Evolutionary conservation across 1,140 invertebrate genomes (phyloP), one percentile per base, ranked within the genome.

Genomic region (Drosophila parvula): DNA sequence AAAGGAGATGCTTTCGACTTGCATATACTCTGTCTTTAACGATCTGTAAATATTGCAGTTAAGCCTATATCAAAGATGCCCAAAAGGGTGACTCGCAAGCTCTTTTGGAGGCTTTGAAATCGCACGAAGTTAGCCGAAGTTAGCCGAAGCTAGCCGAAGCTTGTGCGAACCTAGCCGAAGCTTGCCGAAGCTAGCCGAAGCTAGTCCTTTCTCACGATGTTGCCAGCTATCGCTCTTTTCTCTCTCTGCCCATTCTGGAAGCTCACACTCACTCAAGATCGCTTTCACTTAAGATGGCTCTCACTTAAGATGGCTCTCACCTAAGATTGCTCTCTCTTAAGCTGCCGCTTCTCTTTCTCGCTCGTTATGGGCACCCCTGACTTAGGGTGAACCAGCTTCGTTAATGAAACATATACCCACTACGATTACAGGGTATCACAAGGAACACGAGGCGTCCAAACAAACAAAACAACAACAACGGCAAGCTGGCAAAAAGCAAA

Each of bases 401-500:
- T 9, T 2, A 9, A n/a, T 5, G 10, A 22, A 6, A 6, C 1
- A 6, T 14, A 71, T 50, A 43, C 51, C 43, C 68, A 0, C 4
- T 11, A 6, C 12, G 8, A 10, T 36, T 36, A 48, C 32, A 36
- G 65, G 48, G 67, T 71, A 40, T 28, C 16, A 28, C 22, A 71
- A 50, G 69, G 68, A 73, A 73, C 67, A 73, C 51, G 69, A 59
- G 67, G 53, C 67, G 44, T 41, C 30, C 67, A 73, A 73, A 71
- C 53, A 73, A 73, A 71, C 65, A 70, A 71, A 71, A 48, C 65
- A 81, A 70, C 74, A 86, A 74, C 82, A 64, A 59, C 48, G 27
- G 30, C 55, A 62, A 47, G 47, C 57, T 36, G 64, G 56, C 69
- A 55, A 61, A 71, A 82, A 82, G 82, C 79, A 86, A 86, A 82